These are phyloP conservation scores for Apis florea DNA, from an alignment of 1,140 invertebrate species.

Conservation along the genomic window DNA sequence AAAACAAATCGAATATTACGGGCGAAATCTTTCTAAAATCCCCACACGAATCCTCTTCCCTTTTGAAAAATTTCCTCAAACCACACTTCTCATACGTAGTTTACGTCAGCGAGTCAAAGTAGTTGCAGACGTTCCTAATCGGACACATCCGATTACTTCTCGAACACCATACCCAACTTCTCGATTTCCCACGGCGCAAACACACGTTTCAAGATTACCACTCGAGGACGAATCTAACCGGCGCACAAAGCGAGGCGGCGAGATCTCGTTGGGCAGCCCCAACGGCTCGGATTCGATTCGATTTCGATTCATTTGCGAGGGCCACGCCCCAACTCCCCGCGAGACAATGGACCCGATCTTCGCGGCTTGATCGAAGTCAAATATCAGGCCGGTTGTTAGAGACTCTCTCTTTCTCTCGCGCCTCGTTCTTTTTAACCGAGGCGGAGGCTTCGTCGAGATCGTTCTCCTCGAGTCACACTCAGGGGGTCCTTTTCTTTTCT, in stretches of 20 bases:
- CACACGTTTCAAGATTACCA: background rate
- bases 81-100: too few species aligned
- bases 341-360: constrained; percentile 46
- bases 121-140: background rate
- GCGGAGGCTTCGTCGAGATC: constrained; percentile 23
- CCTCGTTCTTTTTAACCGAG: constrained; percentile 9
- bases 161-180: background rate
- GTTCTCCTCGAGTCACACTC: constrained; percentile 33
- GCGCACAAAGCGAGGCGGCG: background rate
- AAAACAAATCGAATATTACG: too few species aligned
- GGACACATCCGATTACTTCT: background rate
- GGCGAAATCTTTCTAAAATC: too few species aligned
- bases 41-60: too few species aligned
- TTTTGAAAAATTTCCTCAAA: too few species aligned
- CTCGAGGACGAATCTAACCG: background rate
- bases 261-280: background rate
- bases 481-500: background rate
- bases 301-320: constrained; percentile 15
- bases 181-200: constrained; percentile 1
- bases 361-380: constrained; percentile 61
- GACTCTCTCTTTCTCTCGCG: constrained; percentile 8
- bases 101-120: background rate
- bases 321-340: constrained; percentile 25
- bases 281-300: background rate
- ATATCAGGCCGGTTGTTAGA: constrained; percentile 45